Evolutionary conservation across 2,888 invertebrate genomes (phyloP).

Genomic region (Cerceris rybyensis): DNA sequence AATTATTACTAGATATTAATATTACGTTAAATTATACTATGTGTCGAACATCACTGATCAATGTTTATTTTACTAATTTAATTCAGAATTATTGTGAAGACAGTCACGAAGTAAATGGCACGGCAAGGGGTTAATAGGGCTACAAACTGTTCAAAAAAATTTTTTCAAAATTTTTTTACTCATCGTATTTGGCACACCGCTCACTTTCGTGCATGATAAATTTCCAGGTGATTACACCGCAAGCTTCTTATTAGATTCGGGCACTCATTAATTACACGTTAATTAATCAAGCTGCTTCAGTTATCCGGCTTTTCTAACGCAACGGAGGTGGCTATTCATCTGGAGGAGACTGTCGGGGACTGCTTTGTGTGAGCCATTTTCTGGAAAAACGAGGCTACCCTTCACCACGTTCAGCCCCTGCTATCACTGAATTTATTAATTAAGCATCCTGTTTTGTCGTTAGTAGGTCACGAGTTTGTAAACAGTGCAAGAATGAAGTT

Average conservation of each 20-base stretch:
- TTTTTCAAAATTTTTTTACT: constrained; percentile 42
- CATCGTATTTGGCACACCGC: constrained; percentile 29
- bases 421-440: constrained; percentile 60
- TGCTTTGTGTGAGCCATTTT: constrained; percentile 59
- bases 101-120: too few relatives aligned
- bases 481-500: background rate
- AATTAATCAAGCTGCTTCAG: constrained; percentile 76
- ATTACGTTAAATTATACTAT: too few relatives aligned
- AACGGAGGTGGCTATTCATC: constrained; percentile 67
- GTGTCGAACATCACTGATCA: too few relatives aligned
- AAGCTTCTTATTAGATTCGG: constrained; percentile 70
- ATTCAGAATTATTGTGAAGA: too few relatives aligned
- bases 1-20: too few relatives aligned
- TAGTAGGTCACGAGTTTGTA: constrained; percentile 30
- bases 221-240: constrained; percentile 70
- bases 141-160: constrained; percentile 12
- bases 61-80: too few relatives aligned
- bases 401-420: constrained; percentile 29
- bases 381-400: constrained; percentile 56
- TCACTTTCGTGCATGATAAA: constrained; percentile 69
- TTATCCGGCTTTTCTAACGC: constrained; percentile 68
- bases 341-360: constrained; percentile 52
- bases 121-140: background rate
- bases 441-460: constrained; percentile 36
- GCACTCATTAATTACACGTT: constrained; percentile 76